Evolutionary conservation across 92 coral and sea anemone species (phyloP).

Genomic region (Porites cylindrica): DNA sequence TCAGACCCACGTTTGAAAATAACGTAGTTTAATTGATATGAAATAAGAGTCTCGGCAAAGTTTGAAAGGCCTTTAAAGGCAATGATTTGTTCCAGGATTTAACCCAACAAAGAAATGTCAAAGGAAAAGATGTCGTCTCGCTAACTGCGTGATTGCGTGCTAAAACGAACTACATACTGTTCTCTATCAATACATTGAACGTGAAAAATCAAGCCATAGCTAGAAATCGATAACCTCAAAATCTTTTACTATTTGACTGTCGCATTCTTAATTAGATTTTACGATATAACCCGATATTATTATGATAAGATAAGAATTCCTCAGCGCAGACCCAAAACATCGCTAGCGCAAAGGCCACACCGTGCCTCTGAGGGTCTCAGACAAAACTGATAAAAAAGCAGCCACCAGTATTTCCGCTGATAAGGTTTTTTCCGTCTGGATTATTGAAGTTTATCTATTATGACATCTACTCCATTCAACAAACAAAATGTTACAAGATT

Average conservation of each 20-base stretch:
- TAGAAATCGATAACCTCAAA: slow-evolving; percentile 37
- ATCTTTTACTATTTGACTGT: slow-evolving; percentile 33
- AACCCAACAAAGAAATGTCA: background rate
- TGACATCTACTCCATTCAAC: background rate
- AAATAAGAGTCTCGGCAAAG: slow-evolving; percentile 4
- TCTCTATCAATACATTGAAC: background rate
- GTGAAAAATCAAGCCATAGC: slow-evolving; percentile 24
- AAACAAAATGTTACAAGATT: background rate
- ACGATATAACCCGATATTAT: slow-evolving; percentile 36
- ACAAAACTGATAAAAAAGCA: slow-evolving; percentile 16
- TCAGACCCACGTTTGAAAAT: background rate
- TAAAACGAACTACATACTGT: background rate
- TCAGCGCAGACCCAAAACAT: background rate
- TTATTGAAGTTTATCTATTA: background rate
- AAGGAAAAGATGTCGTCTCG: background rate
- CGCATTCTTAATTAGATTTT: slow-evolving; percentile 56
- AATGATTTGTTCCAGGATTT: background rate
- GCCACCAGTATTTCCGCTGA: slow-evolving; percentile 32
- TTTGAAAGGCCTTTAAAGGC: background rate
- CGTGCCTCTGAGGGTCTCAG: background rate
- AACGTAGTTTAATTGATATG: slow-evolving; percentile 26
- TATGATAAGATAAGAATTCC: slow-evolving; percentile 41
- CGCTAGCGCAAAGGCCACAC: background rate
- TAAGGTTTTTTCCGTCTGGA: slow-evolving; percentile 2
- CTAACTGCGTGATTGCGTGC: slow-evolving; percentile 23